Conservation (phyloP, 1,140 invertebrate species). For the Globodera ellingtonae region DNA sequence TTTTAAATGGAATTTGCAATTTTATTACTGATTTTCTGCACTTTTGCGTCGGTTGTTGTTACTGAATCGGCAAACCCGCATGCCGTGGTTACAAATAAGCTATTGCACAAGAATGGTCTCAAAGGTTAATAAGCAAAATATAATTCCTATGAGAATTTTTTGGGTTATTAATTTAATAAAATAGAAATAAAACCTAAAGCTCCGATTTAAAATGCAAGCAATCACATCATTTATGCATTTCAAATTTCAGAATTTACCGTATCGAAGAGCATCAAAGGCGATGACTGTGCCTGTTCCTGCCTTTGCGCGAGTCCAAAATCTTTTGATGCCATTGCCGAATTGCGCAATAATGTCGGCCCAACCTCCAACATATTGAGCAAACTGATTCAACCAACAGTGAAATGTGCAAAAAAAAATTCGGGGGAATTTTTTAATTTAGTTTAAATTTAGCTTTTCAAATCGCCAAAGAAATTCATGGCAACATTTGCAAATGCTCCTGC, state of each 20-base stretch:
- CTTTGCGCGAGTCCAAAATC: conserved; percentile 10
- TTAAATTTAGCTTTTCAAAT: conserved; percentile 12
- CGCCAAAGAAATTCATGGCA: conserved; percentile 21
- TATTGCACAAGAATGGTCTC: conserved; percentile 24
- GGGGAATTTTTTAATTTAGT: neutral
- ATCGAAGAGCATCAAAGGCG: conserved; percentile 9
- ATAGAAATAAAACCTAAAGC: neutral
- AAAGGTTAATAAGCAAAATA: conserved; percentile 2
- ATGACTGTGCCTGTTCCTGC: conserved; percentile 25
- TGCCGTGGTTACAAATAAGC: conserved; percentile 11
- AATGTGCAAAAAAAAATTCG: neutral
- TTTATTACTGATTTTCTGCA: conserved; percentile 16
- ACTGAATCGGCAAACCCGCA: conserved; percentile 7
- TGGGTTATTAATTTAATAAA: neutral
- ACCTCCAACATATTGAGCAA: neutral
- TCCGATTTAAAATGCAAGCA: neutral
- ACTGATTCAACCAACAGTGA: neutral
- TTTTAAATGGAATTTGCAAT: neutral
- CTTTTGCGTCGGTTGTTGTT: neutral
- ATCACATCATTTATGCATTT: neutral
- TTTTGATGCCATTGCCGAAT: conserved; percentile 9
- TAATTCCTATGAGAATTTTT: neutral
- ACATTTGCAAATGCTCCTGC: conserved; percentile 27
- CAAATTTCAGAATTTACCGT: conserved; percentile 23
- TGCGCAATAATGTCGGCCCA: neutral